Base-by-base conservation (phyloP, 2,797 vertebrate genomes). In the Columba guinea region DNA sequence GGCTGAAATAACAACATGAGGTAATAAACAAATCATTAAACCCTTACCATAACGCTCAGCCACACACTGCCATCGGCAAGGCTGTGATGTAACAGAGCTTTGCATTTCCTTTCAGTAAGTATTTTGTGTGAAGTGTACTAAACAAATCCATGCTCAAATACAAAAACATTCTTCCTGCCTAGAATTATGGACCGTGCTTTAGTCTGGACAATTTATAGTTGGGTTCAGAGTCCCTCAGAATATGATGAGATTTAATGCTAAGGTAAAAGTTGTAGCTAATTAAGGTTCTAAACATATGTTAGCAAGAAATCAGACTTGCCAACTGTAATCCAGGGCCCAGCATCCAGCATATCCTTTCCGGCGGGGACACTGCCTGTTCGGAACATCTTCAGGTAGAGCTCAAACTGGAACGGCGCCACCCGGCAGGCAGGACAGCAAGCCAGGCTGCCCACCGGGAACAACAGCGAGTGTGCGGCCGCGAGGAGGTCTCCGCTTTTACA, bases 381-480 rank as follows among this genome's bases (percentile, higher is more conserved):
- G 87, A 97, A 95, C 56, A 98, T 97, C 86, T 96, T 97, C 16
- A 97, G 87, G 94, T 97, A 97, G 41, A 75, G 3, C 41, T 96
- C 83, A 10, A 95, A 97, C 39, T 97, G 91, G 2, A 11, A 2
- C 1, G 96, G 85, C 0, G 75, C 85, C 2, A 98, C 9, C 21
- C 89, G 63, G 83, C 94, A 95, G 87, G 96, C 94, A 1, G 95
- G 35, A 48, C 95, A 96, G 81, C 95, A 94, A 1, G 90, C 62
- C 2, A 93, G 71, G 79, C 48, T 84, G 23, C 51, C 95, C 23
- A 69, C 34, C 0, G 86, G 56, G 18, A 95, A 63, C 18, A 96
- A 22, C 64, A 97, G 87, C 0, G 92, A 67, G 1, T 67, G 67
- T 0, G 81, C 62, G 5, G 97, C 97, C 0, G 74, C 55, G 0